Percentiles rank a stretch among this genome's conserved stretches.
phyloP scores from a whole-genome alignment of 2,888 invertebrate species.

The Trissolcus japonicus region DNA sequence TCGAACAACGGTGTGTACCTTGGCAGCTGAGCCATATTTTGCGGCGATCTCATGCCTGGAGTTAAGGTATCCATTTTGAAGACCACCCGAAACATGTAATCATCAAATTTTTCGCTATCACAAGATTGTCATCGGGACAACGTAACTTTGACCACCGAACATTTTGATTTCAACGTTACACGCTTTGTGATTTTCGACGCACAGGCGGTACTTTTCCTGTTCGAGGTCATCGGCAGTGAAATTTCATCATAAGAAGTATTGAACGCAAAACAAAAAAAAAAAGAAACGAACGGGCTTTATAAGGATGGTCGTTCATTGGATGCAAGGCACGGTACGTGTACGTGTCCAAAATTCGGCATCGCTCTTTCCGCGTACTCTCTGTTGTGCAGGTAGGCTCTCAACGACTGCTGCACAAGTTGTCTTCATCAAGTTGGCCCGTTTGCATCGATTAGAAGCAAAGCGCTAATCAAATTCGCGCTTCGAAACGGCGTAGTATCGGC shows the following conservation, averaged over 20 bases:
- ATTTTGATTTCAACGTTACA: too few species aligned
- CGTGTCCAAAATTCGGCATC: conserved; percentile 39
- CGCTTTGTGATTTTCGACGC: neutral
- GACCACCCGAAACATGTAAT: too few species aligned
- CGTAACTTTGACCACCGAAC: too few species aligned
- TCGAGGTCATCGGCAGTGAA: neutral
- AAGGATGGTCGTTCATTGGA: conserved; percentile 6
- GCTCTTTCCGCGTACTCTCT: conserved; percentile 16
- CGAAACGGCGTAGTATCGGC: conserved; percentile 31
- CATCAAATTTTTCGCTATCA: too few species aligned
- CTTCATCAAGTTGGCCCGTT: conserved; percentile 20
- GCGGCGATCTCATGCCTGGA: conserved; percentile 53
- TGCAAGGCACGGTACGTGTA: conserved; percentile 34
- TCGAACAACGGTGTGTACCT: conserved; percentile 68
- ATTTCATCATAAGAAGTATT: conserved; percentile 15
- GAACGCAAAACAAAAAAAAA: conserved; percentile 13
- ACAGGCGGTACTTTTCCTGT: neutral
- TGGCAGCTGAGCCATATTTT: conserved; percentile 50
- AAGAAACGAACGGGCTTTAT: conserved; percentile 12
- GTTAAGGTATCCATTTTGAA: conserved; percentile 28
- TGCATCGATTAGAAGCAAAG: conserved; percentile 57
- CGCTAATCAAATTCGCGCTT: conserved; percentile 61
- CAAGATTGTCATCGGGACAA: too few species aligned
- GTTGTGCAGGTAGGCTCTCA: conserved; percentile 4
- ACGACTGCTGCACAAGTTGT: conserved; percentile 24